A percentile compares a stretch with the other conserved stretches of the same genome.
Conservation (phyloP, 2,797 vertebrate species). For the Darevskia mixta region DNA sequence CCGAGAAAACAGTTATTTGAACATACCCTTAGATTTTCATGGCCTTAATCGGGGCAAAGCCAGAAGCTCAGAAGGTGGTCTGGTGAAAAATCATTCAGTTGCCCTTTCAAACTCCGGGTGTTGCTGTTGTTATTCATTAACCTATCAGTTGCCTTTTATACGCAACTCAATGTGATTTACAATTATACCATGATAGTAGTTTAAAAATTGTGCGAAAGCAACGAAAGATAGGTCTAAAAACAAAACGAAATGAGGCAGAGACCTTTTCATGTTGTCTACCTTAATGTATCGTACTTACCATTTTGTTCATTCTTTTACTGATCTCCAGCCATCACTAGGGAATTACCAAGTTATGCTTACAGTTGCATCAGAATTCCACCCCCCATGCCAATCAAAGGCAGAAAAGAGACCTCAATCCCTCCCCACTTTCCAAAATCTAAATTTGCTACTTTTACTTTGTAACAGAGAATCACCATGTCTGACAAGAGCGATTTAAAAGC, state of each 20-base stretch:
- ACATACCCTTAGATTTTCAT: background rate
- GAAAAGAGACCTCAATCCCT: background rate
- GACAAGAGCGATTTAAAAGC: constrained; percentile 91
- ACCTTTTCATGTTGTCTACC: background rate
- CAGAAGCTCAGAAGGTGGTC: background rate
- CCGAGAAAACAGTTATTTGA: too few species aligned
- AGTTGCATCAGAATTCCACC: background rate
- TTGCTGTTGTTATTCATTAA: too few species aligned
- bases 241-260: too few species aligned
- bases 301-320: background rate
- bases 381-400: background rate
- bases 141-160: too few species aligned
- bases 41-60: background rate
- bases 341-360: constrained; percentile 7
- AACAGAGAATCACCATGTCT: constrained; percentile 81
- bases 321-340: background rate
- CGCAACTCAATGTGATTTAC: too few species aligned
- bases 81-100: background rate
- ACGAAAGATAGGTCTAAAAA: too few species aligned
- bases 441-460: constrained; percentile 47
- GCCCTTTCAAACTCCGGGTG: background rate
- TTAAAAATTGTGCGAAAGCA: too few species aligned
- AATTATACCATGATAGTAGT: too few species aligned
- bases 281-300: background rate
- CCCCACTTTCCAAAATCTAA: constrained; percentile 35